Evolutionary conservation across 2,888 invertebrate genomes (phyloP).

Genomic region (Desoria tigrina): DNA sequence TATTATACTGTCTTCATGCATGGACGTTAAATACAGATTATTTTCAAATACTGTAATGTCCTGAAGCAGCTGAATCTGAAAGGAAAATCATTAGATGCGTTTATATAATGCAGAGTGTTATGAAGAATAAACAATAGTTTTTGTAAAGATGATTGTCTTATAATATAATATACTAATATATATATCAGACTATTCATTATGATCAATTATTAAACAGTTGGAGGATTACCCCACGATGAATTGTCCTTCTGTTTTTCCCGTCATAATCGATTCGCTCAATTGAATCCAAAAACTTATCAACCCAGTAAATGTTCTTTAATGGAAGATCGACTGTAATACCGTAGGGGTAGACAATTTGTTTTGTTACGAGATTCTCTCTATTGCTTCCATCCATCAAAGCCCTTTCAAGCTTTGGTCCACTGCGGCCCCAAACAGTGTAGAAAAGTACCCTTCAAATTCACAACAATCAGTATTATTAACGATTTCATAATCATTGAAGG

Average conservation of each 20-base stretch:
- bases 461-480: constrained; percentile 21
- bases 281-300: constrained; percentile 76
- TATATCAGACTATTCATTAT: constrained; percentile 1
- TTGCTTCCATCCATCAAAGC: constrained; percentile 68
- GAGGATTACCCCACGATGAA: constrained; percentile 61
- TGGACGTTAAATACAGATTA: constrained; percentile 71
- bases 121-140: constrained; percentile 16
- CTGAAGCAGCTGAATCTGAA: constrained; percentile 68
- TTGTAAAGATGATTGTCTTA: background rate
- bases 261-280: constrained; percentile 65
- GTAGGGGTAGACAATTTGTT: constrained; percentile 75
- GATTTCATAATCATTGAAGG: background rate
- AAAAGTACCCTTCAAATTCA: constrained; percentile 66
- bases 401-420: constrained; percentile 66
- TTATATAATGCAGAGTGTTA: too few species aligned
- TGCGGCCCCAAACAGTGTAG: constrained; percentile 73
- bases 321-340: constrained; percentile 73
- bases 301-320: constrained; percentile 73
- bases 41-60: constrained; percentile 74
- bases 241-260: constrained; percentile 67
- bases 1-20: constrained; percentile 66
- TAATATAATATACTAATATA: background rate
- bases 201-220: background rate
- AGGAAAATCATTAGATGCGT: constrained; percentile 41
- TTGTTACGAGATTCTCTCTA: constrained; percentile 64